Conservation (phyloP, 2,888 invertebrate genomes). For the Troides aeacus region DNA sequence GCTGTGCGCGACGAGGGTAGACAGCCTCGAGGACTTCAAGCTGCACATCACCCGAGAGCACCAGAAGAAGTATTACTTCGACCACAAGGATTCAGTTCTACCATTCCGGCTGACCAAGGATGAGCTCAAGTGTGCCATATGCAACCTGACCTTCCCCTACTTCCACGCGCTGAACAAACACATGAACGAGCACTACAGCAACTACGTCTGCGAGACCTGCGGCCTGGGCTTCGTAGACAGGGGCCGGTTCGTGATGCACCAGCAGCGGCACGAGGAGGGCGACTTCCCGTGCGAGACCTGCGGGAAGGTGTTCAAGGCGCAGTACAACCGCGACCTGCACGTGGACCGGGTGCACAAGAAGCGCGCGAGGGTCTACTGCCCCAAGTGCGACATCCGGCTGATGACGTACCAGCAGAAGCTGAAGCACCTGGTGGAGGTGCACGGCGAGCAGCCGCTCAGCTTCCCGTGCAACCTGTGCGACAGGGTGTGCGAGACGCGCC, state of each 20-base stretch:
- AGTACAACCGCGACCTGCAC: slow-evolving; percentile 42
- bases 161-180: slow-evolving; percentile 71
- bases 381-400: slow-evolving; percentile 64
- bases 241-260: slow-evolving; percentile 65
- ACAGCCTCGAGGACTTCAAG: slow-evolving; percentile 57
- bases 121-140: slow-evolving; percentile 59
- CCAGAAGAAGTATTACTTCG: slow-evolving; percentile 60
- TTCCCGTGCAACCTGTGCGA: slow-evolving; percentile 64
- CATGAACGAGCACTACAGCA: slow-evolving; percentile 70
- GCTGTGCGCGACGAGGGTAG: slow-evolving; percentile 51
- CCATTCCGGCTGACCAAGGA: slow-evolving; percentile 57
- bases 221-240: slow-evolving; percentile 59
- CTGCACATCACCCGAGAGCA: slow-evolving; percentile 53
- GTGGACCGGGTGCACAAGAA: slow-evolving; percentile 63
- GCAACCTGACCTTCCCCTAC: slow-evolving; percentile 54
- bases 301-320: slow-evolving; percentile 63
- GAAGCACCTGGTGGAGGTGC: slow-evolving; percentile 68
- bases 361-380: slow-evolving; percentile 64
- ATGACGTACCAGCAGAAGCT: slow-evolving; percentile 71
- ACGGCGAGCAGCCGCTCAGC: slow-evolving; percentile 61
- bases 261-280: slow-evolving; percentile 60
- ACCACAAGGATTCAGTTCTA: slow-evolving; percentile 56
- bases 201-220: slow-evolving; percentile 69
- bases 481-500: slow-evolving; percentile 57
- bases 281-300: slow-evolving; percentile 65